Conservation (phyloP, 2,888 invertebrate genomes). For the Adineta ricciae region DNA sequence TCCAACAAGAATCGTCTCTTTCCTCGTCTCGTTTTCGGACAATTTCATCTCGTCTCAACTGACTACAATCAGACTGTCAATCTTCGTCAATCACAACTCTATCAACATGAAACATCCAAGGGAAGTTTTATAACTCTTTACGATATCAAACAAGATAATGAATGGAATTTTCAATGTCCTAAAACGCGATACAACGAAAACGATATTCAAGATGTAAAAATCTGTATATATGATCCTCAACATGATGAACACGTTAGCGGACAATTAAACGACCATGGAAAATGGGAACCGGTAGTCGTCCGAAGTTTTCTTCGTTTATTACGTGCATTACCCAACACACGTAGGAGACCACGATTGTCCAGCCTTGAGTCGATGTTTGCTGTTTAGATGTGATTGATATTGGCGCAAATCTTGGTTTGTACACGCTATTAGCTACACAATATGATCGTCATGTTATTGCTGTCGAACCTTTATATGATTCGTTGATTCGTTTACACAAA, state of each 20-base stretch:
- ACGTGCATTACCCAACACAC: conserved; percentile 17
- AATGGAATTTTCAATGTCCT: conserved; percentile 32
- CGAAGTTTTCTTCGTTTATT: conserved; percentile 36
- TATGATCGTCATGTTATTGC: conserved; percentile 42
- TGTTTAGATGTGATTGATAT: conserved; percentile 40
- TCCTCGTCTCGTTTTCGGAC: background rate
- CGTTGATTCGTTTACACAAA: conserved; percentile 37
- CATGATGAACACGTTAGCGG: conserved; percentile 41
- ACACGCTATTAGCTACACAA: conserved; percentile 41
- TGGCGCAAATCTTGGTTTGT: conserved; percentile 46
- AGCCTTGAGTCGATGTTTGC: too few species aligned
- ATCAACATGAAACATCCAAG: background rate
- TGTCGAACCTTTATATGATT: conserved; percentile 42
- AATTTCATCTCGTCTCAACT: conserved; percentile 11
- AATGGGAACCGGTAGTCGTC: conserved; percentile 43
- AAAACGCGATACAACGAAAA: conserved; percentile 25
- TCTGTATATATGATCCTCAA: conserved; percentile 39
- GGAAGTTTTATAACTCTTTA: background rate
- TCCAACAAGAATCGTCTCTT: conserved; percentile 7
- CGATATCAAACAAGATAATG: conserved; percentile 19
- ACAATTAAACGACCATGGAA: conserved; percentile 38
- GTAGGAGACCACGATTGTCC: too few species aligned
- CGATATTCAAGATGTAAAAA: conserved; percentile 25
- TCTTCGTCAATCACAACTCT: background rate
- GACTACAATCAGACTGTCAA: background rate